These are phyloP conservation scores for Cephalotes varians DNA, from an alignment of 2,888 invertebrate species.

Conservation along the genomic window DNA sequence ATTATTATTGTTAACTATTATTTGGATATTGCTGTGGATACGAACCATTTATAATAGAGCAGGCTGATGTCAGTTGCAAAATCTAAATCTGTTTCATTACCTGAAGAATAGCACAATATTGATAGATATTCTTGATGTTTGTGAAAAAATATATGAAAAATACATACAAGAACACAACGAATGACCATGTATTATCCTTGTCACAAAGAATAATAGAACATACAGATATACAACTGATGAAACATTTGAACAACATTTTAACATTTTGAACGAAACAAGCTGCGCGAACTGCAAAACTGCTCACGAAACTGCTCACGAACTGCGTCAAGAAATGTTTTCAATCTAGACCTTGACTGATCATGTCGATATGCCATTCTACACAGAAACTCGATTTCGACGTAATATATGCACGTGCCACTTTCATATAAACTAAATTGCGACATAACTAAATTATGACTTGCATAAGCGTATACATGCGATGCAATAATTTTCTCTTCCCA, in stretches of 20 bases:
- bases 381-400: not conserved
- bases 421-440: not conserved
- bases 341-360: not conserved
- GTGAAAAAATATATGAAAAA: not conserved
- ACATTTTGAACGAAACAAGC: not conserved
- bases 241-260: too few species aligned
- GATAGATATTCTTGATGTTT: not conserved
- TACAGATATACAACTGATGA: not conserved
- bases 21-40: not conserved
- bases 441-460: not conserved
- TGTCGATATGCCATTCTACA: not conserved
- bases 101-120: not conserved
- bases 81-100: not conserved
- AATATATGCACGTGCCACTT: not conserved
- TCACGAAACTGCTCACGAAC: not conserved
- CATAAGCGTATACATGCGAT: not conserved
- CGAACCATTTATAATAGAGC: constrained; percentile 28
- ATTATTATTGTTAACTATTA: constrained; percentile 12
- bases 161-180: not conserved
- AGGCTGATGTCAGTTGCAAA: not conserved
- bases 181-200: not conserved
- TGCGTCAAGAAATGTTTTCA: too few species aligned
- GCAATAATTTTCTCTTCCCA: not conserved
- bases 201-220: not conserved
- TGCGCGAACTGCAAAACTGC: not conserved